phyloP scores from a whole-genome alignment of 2,888 invertebrate genomes.

The Neoitamus cyanurus region DNA sequence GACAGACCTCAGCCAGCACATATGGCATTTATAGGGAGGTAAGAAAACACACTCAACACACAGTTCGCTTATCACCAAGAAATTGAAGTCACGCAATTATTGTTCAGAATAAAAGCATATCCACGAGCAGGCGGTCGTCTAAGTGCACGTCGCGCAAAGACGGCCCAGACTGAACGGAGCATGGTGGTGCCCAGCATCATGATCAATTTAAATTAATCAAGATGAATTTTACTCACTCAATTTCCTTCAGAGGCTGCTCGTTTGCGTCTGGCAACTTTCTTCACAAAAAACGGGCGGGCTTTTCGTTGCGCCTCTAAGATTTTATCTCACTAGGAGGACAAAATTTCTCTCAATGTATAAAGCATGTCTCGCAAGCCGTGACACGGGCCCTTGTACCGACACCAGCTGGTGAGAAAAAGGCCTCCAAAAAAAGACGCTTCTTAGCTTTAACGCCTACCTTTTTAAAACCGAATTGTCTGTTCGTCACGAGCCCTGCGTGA shows the following conservation, averaged over 20 bases:
- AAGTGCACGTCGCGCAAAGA: neutral
- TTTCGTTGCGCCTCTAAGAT: neutral
- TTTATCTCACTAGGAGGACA: neutral
- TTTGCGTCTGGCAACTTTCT: neutral
- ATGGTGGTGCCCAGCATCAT: neutral
- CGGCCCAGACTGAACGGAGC: neutral
- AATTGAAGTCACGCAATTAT: neutral
- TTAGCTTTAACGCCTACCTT: neutral
- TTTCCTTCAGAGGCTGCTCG: neutral
- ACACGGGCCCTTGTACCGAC: neutral
- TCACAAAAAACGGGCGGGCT: neutral
- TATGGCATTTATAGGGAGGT: neutral
- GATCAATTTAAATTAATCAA: constrained; percentile 21
- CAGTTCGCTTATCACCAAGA: neutral
- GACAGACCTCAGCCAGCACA: neutral
- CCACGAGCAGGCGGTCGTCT: neutral
- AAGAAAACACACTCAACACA: neutral
- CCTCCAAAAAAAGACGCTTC: neutral
- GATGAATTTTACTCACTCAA: constrained; percentile 12
- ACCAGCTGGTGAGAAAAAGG: neutral
- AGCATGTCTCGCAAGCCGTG: neutral
- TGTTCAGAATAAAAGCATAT: neutral
- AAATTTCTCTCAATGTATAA: neutral
- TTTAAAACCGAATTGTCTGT: constrained; percentile 14
- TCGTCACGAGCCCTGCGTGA: neutral